A percentile compares a stretch with the other conserved stretches of the same genome.
phyloP scores from a whole-genome alignment of 2,888 invertebrate species.

The Dolomedes plantarius region DNA sequence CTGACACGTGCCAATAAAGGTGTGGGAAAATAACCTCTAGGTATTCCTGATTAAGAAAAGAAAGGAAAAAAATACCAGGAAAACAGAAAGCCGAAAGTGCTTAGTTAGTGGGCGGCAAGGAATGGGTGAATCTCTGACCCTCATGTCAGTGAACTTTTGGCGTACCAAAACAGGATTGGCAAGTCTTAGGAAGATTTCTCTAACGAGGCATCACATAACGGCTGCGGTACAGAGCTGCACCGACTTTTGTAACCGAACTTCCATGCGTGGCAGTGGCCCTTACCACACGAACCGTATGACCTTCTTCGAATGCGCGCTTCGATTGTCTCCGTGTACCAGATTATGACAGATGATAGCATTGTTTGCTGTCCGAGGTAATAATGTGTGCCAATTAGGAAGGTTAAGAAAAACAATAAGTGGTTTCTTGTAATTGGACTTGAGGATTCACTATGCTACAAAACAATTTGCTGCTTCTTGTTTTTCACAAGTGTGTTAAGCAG shows the following conservation, averaged over 20 bases:
- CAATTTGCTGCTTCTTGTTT: too few species aligned
- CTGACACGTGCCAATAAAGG: not conserved
- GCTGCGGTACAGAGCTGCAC: not conserved
- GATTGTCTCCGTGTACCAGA: not conserved
- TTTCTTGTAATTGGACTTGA: too few species aligned
- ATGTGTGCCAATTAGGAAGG: not conserved
- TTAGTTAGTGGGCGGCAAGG: constrained; percentile 8
- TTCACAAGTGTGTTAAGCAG: too few species aligned
- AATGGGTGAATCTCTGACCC: not conserved
- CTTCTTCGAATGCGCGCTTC: not conserved
- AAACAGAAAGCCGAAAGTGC: not conserved
- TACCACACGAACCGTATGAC: not conserved
- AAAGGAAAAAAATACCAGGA: not conserved
- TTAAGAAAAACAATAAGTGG: too few species aligned
- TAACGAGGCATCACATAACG: not conserved
- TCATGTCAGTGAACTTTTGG: constrained; percentile 4
- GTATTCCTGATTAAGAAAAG: not conserved
- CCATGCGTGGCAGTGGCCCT: not conserved
- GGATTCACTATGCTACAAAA: too few species aligned
- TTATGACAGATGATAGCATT: not conserved
- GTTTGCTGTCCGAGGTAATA: not conserved
- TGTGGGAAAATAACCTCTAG: not conserved
- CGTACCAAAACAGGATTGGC: not conserved
- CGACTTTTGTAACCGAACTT: not conserved
- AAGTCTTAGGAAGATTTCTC: not conserved